phyloP scores from a whole-genome alignment of 1,140 invertebrate species.

The Zophobas morio region DNA sequence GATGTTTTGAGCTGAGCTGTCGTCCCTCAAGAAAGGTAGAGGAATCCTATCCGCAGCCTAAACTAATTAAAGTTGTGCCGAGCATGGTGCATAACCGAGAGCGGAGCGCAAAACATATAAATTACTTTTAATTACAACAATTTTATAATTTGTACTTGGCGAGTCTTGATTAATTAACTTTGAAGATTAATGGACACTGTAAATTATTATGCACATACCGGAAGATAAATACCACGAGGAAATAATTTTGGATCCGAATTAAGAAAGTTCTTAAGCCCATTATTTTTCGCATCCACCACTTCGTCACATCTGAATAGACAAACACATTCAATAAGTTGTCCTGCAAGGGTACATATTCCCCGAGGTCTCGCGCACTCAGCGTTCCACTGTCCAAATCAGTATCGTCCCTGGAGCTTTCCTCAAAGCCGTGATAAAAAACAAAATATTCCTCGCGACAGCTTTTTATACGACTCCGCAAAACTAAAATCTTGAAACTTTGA shows the following conservation, averaged over 20 bases:
- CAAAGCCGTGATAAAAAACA: slow-evolving; percentile 57
- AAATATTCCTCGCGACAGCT: slow-evolving; percentile 59
- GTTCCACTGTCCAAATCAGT: slow-evolving; percentile 62
- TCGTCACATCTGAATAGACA: slow-evolving; percentile 58
- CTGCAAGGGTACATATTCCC: slow-evolving; percentile 59
- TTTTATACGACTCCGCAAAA: slow-evolving; percentile 40
- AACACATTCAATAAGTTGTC: slow-evolving; percentile 62
- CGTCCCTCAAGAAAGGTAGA: slow-evolving; percentile 26
- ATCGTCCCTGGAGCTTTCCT: slow-evolving; percentile 53
- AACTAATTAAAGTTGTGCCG: slow-evolving; percentile 65
- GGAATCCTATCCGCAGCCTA: slow-evolving; percentile 43
- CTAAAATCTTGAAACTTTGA: slow-evolving; percentile 55
- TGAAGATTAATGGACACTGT: slow-evolving; percentile 61
- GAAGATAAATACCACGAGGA: slow-evolving; percentile 52
- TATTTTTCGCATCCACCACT: slow-evolving; percentile 35
- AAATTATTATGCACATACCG: slow-evolving; percentile 61
- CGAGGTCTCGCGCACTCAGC: slow-evolving; percentile 59
- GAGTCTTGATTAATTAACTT: slow-evolving; percentile 64
- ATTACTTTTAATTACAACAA: slow-evolving; percentile 67
- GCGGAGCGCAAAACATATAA: slow-evolving; percentile 62
- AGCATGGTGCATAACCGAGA: slow-evolving; percentile 61
- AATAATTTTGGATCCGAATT: slow-evolving; percentile 54
- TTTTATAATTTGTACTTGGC: slow-evolving; percentile 66
- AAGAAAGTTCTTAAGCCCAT: slow-evolving; percentile 48
- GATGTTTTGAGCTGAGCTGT: slow-evolving; percentile 26